phyloP scores from a whole-genome alignment of 2,113 vertebrate species.

The Tretioscincus oriximinensis region DNA sequence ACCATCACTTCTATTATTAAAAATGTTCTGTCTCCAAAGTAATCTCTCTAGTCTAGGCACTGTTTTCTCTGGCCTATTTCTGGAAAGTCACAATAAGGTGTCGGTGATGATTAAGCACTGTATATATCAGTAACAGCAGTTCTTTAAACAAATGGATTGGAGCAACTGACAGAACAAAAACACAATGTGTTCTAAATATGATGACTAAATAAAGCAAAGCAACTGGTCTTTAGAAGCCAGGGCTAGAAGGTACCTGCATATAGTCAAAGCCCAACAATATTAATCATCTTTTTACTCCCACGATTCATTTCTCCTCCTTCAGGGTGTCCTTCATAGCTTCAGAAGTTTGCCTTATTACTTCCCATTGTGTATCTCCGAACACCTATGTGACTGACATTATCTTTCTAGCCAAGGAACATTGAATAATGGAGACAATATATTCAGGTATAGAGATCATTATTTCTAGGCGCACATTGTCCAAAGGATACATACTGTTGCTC shows the following conservation, averaged over 20 bases:
- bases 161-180: slow-evolving; percentile 14
- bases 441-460: neutral
- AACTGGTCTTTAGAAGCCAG: neutral
- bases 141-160: slow-evolving; percentile 20
- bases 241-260: neutral
- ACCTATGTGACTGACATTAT: neutral
- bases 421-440: neutral
- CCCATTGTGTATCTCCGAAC: neutral
- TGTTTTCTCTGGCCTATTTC: slow-evolving; percentile 18
- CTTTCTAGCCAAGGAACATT: neutral
- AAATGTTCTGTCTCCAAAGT: slow-evolving; percentile 33
- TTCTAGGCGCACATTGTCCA: neutral
- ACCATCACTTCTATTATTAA: slow-evolving; percentile 34
- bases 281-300: slow-evolving; percentile 9
- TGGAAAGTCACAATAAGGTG: slow-evolving; percentile 26
- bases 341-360: neutral
- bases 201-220: slow-evolving; percentile 22
- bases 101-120: slow-evolving; percentile 31
- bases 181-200: slow-evolving; percentile 30
- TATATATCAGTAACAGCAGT: slow-evolving; percentile 16
- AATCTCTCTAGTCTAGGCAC: slow-evolving; percentile 21
- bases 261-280: neutral
- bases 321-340: slow-evolving; percentile 13
- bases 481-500: neutral
- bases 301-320: neutral